phyloP scores from a whole-genome alignment of 2,797 vertebrate genomes.

The Phylloscopus collybita region DNA sequence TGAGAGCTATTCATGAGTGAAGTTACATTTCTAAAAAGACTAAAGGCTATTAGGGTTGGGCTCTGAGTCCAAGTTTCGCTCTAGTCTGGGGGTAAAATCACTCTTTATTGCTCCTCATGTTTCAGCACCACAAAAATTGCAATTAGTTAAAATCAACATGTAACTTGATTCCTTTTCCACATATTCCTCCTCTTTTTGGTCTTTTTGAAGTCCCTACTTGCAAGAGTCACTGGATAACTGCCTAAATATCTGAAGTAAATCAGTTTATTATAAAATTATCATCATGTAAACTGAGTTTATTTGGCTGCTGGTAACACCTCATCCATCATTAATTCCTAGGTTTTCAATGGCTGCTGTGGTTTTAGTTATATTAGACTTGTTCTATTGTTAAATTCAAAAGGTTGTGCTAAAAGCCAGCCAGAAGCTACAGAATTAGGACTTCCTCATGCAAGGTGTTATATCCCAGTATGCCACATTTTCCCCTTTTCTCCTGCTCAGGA shows the following conservation, averaged over 20 bases:
- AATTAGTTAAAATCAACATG: background rate
- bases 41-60: background rate
- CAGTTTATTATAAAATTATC: background rate
- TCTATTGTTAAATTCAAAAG: slow-evolving; percentile 6
- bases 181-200: background rate
- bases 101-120: background rate
- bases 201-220: background rate
- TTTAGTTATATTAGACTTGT: background rate
- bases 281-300: background rate
- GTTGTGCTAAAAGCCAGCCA: slow-evolving; percentile 9
- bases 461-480: background rate
- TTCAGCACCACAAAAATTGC: background rate
- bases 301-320: background rate
- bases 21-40: background rate
- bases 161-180: background rate
- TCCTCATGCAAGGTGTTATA: slow-evolving; percentile 33
- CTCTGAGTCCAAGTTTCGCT: background rate
- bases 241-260: background rate
- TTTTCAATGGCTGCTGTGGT: background rate
- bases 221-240: background rate
- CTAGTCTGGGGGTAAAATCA: background rate
- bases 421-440: slow-evolving; percentile 14
- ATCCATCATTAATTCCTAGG: background rate
- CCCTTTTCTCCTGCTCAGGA: slow-evolving; percentile 10
- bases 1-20: background rate